Base-by-base conservation (phyloP, 64 coral and sea anemone genomes). In the Montipora foliosa region DNA sequence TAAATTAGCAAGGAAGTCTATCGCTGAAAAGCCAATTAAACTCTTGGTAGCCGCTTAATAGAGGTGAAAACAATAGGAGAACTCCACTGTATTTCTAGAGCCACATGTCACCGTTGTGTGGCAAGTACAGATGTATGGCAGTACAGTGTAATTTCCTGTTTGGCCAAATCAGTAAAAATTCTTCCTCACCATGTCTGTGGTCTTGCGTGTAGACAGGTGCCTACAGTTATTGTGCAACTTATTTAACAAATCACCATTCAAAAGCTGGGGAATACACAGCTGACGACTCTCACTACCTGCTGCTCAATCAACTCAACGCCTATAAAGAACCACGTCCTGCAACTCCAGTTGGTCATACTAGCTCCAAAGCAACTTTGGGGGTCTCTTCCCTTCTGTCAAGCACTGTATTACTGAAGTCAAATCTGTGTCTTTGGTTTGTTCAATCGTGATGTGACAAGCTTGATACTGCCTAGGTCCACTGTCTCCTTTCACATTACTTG, bases 131-230 rank as follows among this genome's bases (percentile, higher is more conserved):
- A 25, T 25, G 25, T 25, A 29, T 29, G 84, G 48, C 91, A 96
- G 29, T 82, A 90, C 16, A 77, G 47, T 17, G 22, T 61, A 55
- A 96, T 76, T 20, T 89, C 87, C 74, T 12, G 57, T 55, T 37
- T 78, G 69, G 5, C 37, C 8, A 14, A 53, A 14, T 81, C 95
- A 91, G 91, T 87, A 96, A 48, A 93, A 94, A 5, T 88, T 58
- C 25, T 94, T 44, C 37, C 78, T 81, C 9, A 97, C 78, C 53
- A 44, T 87, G 29, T 69, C 81, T 24, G 85, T 21, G 11, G 81
- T 94, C 74, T 97, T 87, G 16, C 51, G 77, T 47, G 7, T 16
- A 59, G 76, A 90, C 22, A 88, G 16, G 57, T 92, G 72, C 49
- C 85, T 84, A 25, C 44, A 67, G 6, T 12, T 81, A 72, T 96